A percentile compares a stretch with the other conserved stretches of the same genome.
These are phyloP conservation scores for Lissonota sp. DNA, from an alignment of 2,888 invertebrate species.

Conservation along the genomic window DNA sequence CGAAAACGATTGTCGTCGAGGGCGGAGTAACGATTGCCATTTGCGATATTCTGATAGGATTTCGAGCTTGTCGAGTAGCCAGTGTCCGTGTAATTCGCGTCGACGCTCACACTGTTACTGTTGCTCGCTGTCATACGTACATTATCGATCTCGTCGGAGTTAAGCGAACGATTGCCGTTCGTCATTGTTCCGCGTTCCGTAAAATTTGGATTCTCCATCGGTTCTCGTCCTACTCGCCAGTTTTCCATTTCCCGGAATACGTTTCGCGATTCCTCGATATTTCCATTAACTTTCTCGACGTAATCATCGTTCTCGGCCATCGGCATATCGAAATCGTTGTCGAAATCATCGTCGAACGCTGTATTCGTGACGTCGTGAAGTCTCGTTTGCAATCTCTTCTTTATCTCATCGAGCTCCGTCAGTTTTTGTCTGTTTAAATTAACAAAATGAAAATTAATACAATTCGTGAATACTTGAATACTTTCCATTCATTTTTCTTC, in stretches of 20 bases:
- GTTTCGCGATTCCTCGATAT: conserved; percentile 47
- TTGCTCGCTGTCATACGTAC: conserved; percentile 23
- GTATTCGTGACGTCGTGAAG: conserved; percentile 86
- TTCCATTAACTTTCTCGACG: conserved; percentile 64
- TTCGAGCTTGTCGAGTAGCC: conserved; percentile 69
- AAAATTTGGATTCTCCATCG: conserved; percentile 38
- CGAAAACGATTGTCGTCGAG: conserved; percentile 51
- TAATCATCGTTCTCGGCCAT: conserved; percentile 70
- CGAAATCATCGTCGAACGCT: conserved; percentile 86
- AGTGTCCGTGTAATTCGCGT: conserved; percentile 66
- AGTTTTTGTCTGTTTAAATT: conserved; percentile 85
- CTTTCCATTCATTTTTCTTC: too few species aligned
- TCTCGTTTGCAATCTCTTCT: conserved; percentile 86
- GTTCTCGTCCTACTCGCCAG: conserved; percentile 59
- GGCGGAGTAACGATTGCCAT: conserved; percentile 59
- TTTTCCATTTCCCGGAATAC: conserved; percentile 52
- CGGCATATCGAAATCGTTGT: conserved; percentile 84
- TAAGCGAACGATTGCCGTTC: conserved; percentile 44
- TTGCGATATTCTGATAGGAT: conserved; percentile 58
- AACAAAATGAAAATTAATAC: conserved; percentile 63
- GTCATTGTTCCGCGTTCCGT: conserved; percentile 33
- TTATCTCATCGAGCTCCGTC: conserved; percentile 87
- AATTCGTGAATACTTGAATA: too few species aligned
- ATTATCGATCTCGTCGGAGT: conserved; percentile 30
- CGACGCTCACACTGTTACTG: conserved; percentile 59